Base-by-base conservation (phyloP, 2,888 invertebrate species). In the Melinaea menophilus region DNA sequence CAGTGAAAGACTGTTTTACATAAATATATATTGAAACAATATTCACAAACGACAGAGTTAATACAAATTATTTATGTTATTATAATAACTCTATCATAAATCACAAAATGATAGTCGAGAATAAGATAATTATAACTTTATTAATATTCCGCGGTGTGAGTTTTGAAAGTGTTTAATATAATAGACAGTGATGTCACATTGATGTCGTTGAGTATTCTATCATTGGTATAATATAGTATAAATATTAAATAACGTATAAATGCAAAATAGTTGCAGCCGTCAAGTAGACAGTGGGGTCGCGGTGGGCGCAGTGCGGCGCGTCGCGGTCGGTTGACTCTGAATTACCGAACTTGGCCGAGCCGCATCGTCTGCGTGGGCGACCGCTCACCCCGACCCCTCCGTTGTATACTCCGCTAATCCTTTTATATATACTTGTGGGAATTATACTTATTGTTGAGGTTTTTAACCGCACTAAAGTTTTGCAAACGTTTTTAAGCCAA, bases 271-370 rank as follows among this genome's bases (percentile, higher is more conserved):
- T 41, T 41, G 31, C 56, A 34, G n/a, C 31, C 9, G 61, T 56
- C 64, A 62, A 60, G 58, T 58, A 81, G 78, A 72, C 70, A 69
- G 66, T 62, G 55, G 56, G 35, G 67, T 22, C 67, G 73, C 72
- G 41, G 5, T 72, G 63, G 60, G 58, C 68, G 66, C 61, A 63
- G 66, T 79, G 79, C 72, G 72, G 76, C 73, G 57, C 75, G 79
- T 71, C 69, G 69, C 78, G 80, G 79, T 73, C 75, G 79, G 80
- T 77, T 79, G 78, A 72, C 73, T 77, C 75, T 74, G 76, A 82
- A 82, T 80, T 77, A 77, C 79, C 80, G 81, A 85, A 85, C 81
- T 85, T 85, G 82, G 83, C 84, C 84, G 76, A 77, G 73, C 73
- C 69, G 79, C 79, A 81, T 81, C 81, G 80, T 81, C 77, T 76